Evolutionary conservation across 2,797 vertebrate genomes (phyloP).

Genomic region (Sebastes kiyomatsui): DNA sequence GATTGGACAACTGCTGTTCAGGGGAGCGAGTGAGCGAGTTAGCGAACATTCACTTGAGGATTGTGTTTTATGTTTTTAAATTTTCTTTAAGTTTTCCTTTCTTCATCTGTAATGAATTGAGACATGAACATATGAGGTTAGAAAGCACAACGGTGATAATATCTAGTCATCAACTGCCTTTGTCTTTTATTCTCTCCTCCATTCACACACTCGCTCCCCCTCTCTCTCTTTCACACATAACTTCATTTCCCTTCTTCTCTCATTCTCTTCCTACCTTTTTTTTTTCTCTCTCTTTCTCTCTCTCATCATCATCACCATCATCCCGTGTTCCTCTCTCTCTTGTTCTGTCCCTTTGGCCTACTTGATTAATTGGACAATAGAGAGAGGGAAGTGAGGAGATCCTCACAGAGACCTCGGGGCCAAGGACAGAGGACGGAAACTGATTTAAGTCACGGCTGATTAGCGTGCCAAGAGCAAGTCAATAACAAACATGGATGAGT

Average conservation of each 20-base stretch:
- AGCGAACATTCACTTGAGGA: not conserved
- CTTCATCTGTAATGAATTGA: not conserved
- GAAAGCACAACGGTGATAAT: conserved; percentile 31
- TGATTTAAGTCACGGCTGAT: conserved; percentile 28
- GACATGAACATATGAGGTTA: not conserved
- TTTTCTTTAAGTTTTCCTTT: not conserved
- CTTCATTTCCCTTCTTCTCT: not conserved
- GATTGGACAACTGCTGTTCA: not conserved
- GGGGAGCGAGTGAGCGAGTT: not conserved
- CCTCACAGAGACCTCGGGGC: conserved; percentile 21
- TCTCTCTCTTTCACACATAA: not conserved
- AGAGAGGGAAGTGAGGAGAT: conserved; percentile 35
- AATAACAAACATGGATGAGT: not conserved
- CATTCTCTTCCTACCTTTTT: not conserved
- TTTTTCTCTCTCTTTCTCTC: not conserved
- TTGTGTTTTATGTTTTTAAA: not conserved
- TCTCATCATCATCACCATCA: not conserved
- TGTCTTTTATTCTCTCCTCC: not conserved
- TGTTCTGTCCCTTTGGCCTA: conserved; percentile 59
- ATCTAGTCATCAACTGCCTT: conserved; percentile 15
- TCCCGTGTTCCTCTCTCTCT: conserved; percentile 39
- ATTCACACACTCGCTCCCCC: not conserved
- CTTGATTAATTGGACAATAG: conserved; percentile 70
- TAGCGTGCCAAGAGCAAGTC: not conserved
- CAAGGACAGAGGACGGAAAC: conserved; percentile 40